phyloP scores from a whole-genome alignment of 2,113 vertebrate species.

The Empidonax traillii region DNA sequence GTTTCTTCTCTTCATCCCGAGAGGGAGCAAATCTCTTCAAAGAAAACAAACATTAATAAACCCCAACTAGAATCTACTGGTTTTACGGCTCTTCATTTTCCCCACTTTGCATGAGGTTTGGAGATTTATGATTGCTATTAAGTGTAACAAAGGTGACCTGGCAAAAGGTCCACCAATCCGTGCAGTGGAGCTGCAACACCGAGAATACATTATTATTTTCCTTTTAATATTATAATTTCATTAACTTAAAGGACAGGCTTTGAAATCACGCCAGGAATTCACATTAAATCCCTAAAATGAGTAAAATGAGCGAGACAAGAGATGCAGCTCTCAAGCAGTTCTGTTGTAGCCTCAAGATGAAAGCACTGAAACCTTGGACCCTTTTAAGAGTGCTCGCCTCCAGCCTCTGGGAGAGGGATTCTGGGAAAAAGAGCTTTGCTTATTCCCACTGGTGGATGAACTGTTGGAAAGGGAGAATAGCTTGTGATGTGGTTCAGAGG shows the following conservation, averaged over 20 bases:
- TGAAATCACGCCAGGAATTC: slow-evolving; percentile 36
- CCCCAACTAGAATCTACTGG: neutral
- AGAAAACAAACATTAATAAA: neutral
- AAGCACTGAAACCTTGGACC: slow-evolving; percentile 16
- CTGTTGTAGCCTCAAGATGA: neutral
- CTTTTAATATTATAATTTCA: slow-evolving; percentile 47
- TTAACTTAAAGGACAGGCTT: slow-evolving; percentile 11
- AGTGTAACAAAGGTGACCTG: neutral
- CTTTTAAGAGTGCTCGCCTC: neutral
- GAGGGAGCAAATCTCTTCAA: neutral
- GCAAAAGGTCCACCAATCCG: neutral
- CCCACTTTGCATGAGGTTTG: neutral
- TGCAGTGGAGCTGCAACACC: neutral
- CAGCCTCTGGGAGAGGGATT: neutral
- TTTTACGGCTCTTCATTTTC: slow-evolving; percentile 4
- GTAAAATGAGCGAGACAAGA: neutral
- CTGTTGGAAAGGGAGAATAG: neutral
- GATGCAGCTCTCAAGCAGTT: neutral
- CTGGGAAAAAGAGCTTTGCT: neutral
- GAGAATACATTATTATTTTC: neutral
- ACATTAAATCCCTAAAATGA: slow-evolving; percentile 10
- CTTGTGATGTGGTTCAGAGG: slow-evolving; percentile 15
- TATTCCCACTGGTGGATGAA: neutral
- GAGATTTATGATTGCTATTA: neutral
- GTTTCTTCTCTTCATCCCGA: neutral